Evolutionary conservation across 2,113 vertebrate species (phyloP), one percentile per base, ranked within the genome.

Genomic region (Periophthalmus modestus): DNA sequence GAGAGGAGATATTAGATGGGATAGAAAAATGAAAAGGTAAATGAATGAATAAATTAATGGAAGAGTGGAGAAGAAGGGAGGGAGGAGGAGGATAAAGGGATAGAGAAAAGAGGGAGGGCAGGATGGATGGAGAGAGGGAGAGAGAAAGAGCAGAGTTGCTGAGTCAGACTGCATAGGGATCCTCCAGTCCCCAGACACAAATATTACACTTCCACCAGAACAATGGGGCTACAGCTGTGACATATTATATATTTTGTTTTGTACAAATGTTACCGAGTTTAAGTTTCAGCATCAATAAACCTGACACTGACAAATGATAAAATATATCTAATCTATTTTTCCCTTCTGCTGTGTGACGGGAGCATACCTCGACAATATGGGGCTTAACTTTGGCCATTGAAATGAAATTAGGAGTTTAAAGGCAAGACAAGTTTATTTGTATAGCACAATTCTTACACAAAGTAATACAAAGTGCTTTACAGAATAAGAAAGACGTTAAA

Each of bases 141-240:
- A 47, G 46, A 14, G 12, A 14, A 15, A 9, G 46, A 2, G 39
- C 39, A 43, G 39, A 43, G 39, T 1, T 84, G 81, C 84, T 85
- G 84, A 88, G 75, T 87, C 82, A 86, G 75, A 61, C 59, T 36
- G 33, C 77, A 47, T 66, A 83, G 66, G 72, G 79, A 75, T 77
- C 66, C 75, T 74, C 54, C 34, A 73, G 69, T 82, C 58, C 73
- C 34, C 59, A 66, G 82, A 71, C 74, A 71, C 71, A 79, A 43
- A 43, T 43, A 43, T 43, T 43, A 43, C 10, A 80, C 68, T 68
- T 61, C 73, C 65, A 73, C 71, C 73, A 68, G 62, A 71, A 65
- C n/a, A 23, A 61, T 69, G 76, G 43, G 55, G 16, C 19, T 33
- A 36, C 75, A 73, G 72, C 39, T 47, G 46, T 54, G 21, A 24